These are phyloP conservation scores for Choristoneura rosaceana DNA, from an alignment of 2,888 invertebrate species.

Conservation along the genomic window DNA sequence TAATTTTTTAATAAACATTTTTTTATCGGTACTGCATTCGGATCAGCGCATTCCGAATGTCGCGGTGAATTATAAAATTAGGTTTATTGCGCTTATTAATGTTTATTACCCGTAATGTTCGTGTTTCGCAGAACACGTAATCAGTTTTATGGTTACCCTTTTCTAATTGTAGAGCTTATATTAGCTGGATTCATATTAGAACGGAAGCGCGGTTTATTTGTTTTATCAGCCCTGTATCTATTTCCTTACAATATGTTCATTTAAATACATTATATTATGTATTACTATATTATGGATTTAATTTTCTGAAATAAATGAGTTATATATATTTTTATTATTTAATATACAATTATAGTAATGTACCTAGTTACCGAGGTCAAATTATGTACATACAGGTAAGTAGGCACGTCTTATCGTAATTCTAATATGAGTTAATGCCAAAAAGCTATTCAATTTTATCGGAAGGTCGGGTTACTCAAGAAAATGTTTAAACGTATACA, in stretches of 20 bases:
- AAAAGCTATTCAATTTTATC: no score
- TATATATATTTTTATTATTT: no score
- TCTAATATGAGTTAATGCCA: background rate
- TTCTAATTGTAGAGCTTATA: conserved; percentile 16
- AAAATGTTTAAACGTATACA: no score
- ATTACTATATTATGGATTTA: no score
- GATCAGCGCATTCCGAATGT: conserved; percentile 27
- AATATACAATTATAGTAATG: background rate
- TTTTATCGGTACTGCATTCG: conserved; percentile 2
- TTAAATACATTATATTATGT: background rate
- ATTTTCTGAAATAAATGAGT: no score
- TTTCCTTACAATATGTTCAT: conserved; percentile 1
- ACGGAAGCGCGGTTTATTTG: conserved; percentile 15
- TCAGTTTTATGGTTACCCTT: conserved; percentile 29
- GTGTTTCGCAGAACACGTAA: conserved; percentile 34
- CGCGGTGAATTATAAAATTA: conserved; percentile 33
- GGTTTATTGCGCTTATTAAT: conserved; percentile 40
- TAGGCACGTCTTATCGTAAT: no score
- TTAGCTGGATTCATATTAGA: conserved; percentile 17
- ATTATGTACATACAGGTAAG: background rate
- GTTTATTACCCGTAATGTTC: conserved; percentile 36
- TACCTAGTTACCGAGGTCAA: background rate
- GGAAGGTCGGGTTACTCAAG: no score
- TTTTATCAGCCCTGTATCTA: background rate
- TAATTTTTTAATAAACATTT: no score